phyloP scores from a whole-genome alignment of 2,797 vertebrate species.

The Neosilurus mollespiculum region DNA sequence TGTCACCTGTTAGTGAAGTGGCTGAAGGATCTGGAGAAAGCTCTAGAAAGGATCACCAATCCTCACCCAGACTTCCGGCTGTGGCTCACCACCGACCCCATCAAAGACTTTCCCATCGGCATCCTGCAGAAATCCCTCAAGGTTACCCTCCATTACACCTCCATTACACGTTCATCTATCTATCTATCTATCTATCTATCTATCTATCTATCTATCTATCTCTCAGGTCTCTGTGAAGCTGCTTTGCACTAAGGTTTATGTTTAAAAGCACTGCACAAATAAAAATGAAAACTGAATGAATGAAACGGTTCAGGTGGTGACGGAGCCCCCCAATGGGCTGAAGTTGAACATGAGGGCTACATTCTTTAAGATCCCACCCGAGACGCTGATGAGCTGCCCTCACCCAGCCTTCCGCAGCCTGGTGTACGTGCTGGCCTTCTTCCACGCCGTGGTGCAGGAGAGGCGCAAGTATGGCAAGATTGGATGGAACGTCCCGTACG shows the following conservation, averaged over 20 bases:
- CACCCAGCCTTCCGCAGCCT: constrained; percentile 86
- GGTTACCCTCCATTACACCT: constrained; percentile 64
- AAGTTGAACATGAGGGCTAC: constrained; percentile 94
- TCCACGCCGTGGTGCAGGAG: constrained; percentile 96
- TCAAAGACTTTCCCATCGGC: constrained; percentile 86
- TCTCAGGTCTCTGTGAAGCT: background rate
- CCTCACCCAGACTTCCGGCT: constrained; percentile 88
- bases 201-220: no score
- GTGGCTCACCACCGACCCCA: constrained; percentile 96
- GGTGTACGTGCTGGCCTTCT: constrained; percentile 90
- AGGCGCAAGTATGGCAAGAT: constrained; percentile 95
- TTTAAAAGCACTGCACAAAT: background rate
- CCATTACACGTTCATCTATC: no score
- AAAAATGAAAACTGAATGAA: background rate
- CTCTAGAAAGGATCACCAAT: constrained; percentile 84
- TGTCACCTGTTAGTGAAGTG: constrained; percentile 93
- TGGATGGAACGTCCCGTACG: constrained; percentile 92
- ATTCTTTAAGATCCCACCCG: constrained; percentile 85
- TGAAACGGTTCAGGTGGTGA: constrained; percentile 82
- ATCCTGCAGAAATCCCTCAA: constrained; percentile 94
- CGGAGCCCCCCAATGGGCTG: constrained; percentile 91
- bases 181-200: no score
- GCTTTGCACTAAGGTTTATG: background rate
- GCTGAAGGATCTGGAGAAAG: constrained; percentile 90
- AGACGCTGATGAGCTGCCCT: constrained; percentile 77